Evolutionary conservation across 2,113 vertebrate species (phyloP).

Genomic region (Leptocoma aspasia): DNA sequence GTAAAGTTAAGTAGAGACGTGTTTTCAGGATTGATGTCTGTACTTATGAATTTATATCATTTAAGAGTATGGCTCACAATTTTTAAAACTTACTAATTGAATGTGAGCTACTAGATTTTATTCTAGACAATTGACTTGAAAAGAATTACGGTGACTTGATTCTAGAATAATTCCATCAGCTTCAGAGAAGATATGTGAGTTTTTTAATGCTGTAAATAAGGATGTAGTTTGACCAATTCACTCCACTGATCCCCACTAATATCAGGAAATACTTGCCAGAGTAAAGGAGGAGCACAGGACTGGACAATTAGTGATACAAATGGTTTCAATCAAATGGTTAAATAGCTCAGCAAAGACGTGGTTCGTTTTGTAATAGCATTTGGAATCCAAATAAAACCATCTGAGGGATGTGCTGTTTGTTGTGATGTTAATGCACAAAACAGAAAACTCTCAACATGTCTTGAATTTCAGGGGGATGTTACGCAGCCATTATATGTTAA

Average conservation of each 20-base stretch:
- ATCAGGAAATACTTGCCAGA: slow-evolving; percentile 26
- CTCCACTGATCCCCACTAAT: background rate
- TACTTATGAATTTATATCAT: slow-evolving; percentile 29
- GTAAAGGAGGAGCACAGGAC: slow-evolving; percentile 7
- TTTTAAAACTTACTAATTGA: slow-evolving; percentile 53
- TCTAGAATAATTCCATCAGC: slow-evolving; percentile 12
- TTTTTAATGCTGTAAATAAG: slow-evolving; percentile 38
- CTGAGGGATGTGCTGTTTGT: background rate
- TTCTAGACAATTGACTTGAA: slow-evolving; percentile 12
- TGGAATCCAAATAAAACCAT: slow-evolving; percentile 9
- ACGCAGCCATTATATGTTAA: background rate
- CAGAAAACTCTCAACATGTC: background rate
- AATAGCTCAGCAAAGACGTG: background rate
- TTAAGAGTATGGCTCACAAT: slow-evolving; percentile 33
- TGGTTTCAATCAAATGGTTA: slow-evolving; percentile 12
- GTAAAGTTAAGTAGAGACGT: slow-evolving; percentile 38
- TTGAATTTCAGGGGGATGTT: background rate
- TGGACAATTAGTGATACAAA: slow-evolving; percentile 28
- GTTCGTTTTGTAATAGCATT: background rate
- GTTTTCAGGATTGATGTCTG: slow-evolving; percentile 58
- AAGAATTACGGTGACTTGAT: background rate
- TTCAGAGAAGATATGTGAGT: background rate
- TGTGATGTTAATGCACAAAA: background rate
- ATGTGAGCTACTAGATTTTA: slow-evolving; percentile 15
- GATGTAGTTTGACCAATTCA: slow-evolving; percentile 4